Evolutionary conservation across 2,888 invertebrate genomes (phyloP).

Genomic region (Drosophila atripex): DNA sequence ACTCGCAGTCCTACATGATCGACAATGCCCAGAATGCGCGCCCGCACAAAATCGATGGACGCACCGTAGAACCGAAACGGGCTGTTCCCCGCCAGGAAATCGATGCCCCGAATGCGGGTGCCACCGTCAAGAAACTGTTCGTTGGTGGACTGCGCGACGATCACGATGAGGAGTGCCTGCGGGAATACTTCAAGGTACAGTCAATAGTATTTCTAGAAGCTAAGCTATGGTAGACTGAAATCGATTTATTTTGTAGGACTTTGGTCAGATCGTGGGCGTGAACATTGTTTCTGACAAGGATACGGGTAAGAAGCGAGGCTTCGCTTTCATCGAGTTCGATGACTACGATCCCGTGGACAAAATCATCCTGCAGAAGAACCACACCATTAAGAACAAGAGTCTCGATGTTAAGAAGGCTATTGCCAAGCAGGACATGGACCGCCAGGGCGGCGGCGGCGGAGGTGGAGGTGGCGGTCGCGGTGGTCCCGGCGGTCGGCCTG

Average conservation of each 20-base stretch:
- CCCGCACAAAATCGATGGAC: slow-evolving; percentile 96
- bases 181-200: slow-evolving; percentile 88
- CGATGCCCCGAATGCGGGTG: slow-evolving; percentile 95
- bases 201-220: too few species aligned
- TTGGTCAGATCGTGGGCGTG: slow-evolving; percentile 93
- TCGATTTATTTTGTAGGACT: slow-evolving; percentile 83
- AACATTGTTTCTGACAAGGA: slow-evolving; percentile 96
- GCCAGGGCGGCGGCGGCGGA: slow-evolving; percentile 84
- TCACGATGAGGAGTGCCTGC: slow-evolving; percentile 94
- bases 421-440: slow-evolving; percentile 93
- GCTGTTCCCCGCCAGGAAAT: slow-evolving; percentile 97
- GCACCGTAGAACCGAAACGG: slow-evolving; percentile 97
- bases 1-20: slow-evolving; percentile 96
- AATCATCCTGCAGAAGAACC: slow-evolving; percentile 90
- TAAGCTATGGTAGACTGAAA: not conserved
- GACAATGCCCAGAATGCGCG: slow-evolving; percentile 96
- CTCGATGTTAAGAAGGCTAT: slow-evolving; percentile 97
- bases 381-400: slow-evolving; percentile 92
- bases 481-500: slow-evolving; percentile 50
- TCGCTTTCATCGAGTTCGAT: slow-evolving; percentile 97
- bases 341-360: slow-evolving; percentile 99
- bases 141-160: slow-evolving; percentile 97
- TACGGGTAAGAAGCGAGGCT: slow-evolving; percentile 96
- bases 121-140: slow-evolving; percentile 97
- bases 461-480: slow-evolving; percentile 83